Base-by-base conservation (phyloP, 2,113 vertebrate species). In the Saccopteryx leptura region DNA sequence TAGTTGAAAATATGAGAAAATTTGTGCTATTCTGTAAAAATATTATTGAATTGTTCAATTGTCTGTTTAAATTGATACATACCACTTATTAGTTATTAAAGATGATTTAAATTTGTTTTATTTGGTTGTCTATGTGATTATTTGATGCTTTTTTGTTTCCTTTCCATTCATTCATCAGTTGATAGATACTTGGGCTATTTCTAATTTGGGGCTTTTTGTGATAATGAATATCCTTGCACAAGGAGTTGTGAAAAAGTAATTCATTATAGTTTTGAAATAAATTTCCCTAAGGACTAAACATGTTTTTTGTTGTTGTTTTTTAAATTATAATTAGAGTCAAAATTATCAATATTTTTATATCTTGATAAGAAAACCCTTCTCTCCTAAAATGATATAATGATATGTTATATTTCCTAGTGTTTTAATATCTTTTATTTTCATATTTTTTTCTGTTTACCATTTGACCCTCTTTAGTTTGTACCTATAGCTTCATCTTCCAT, bases 11-110 rank as follows among this genome's bases (percentile, higher is more conserved):
- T 94, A 89, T 69, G 31, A 85, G 21, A 50, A 28, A 76, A 63
- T 39, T 60, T 69, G 31, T 82, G n/a, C 56, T 71, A 79, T 85
- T 90, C 33, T 90, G 56, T 85, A 48, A 71, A 33, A 89, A 48
- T 78, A 28, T 60, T 84, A 76, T 24, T 68, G 4, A 2, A 68
- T 69, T 52, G 28, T 78, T 68, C 46, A 85, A 50, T 6, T 61
- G 10, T 33, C 26, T 50, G 46, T 61, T 80, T 90, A 76, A 94
- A 85, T 84, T 12, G 4, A 61, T 84, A 63, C 54, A 23, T 61
- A 71, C 7, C 26, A 12, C 7, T 78, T 79, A 61, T 50, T 65
- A 50, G 15, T 31, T 61, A 78, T 24, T 39, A 78, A 5, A 61
- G 31, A 31, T 39, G 2, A 71, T 69, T 94, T 24, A 11, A 76